Evolutionary conservation across 2,113 vertebrate species (phyloP), one percentile per base, ranked within the genome.

Genomic region (Rattus norvegicus): DNA sequence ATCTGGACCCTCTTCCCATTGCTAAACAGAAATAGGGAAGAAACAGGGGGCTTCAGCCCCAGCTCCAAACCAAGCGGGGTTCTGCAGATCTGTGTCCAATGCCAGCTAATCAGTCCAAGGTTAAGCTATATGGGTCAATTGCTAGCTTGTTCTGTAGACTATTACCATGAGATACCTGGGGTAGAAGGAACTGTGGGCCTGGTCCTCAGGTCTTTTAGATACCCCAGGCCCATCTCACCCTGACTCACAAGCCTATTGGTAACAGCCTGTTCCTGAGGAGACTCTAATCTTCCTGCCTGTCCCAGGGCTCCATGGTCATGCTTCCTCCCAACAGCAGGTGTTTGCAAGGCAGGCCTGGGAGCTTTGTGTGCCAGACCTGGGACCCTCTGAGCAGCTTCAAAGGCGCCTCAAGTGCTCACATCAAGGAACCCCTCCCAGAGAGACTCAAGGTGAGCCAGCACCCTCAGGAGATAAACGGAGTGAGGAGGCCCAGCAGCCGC

Each of bases 401-500:
- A 43, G 28, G 56, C 19, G 13, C 3, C 72, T 0, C 7, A n/a
- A n/a, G 69, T 33, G 54, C 47, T 30, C 1, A 12, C n/a, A 5
- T 26, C 30, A 0, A 0, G 33, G 75, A 43, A 47, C 63, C 92
- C 92, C 90, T 22, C 69, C 30, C 28, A 0, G 9, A 69, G 94
- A 2, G 61, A 75, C 36, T 54, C 43, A 14, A 89, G 52, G 97
- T 67, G 94, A 98, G n/a, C 93, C 33, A 70, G 96, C 56, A 20
- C 36, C 61, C 6, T 80, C 14, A 11, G 17, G 39, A 97, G 97
- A 89, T 80, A 92, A 97, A n/a, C 2, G 13, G 11, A 77, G 83
- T 49, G 59, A 86, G 81, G 83, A 96, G 95, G 91, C 33, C 2
- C 54, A 56, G 14, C 54, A 30, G 87, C 86, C 59, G 76, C 49